Base-by-base conservation (phyloP, 2,113 vertebrate genomes). In the Budorcas taxicolor region DNA sequence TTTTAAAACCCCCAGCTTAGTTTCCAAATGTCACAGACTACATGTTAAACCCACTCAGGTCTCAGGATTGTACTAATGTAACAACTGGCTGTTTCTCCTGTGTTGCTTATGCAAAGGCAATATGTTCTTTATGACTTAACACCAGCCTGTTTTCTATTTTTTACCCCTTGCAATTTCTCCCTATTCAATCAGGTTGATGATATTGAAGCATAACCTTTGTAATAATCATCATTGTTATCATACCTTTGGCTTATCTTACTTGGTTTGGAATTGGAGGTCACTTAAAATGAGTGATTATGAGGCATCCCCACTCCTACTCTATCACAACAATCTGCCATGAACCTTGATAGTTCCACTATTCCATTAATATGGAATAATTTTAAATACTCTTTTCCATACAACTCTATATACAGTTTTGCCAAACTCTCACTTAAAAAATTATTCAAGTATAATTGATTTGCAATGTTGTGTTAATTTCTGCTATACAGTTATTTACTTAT, bases 251-350 rank as follows among this genome's bases (percentile, higher is more conserved):
- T 17, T 36, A 25, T 62, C 31, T 47, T 50, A 14, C 55, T 47
- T 90, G 19, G 9, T 82, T 93, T 25, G 81, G 16, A 86, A 60
- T 23, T 91, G 17, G 16, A 94, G 1, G 3, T 25, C 57, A 14
- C 9, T 85, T 62, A 64, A 90, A 76, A 82, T 25, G 5, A 47
- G 3, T 43, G 40, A 43, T 82, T 55, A 58, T 27, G 6, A 36
- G 6, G 27, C 0, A 0, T 55, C 13, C 5, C n/a, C n/a, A 82
- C n/a, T 12, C 16, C 4, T 57, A 74, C 6, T 36, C 6, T 7
- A 45, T 31, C 2, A 8, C 7, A 33, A 16, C 10, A 29, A 3
- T 91, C 12, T 27, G 40, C 50, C 2, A 3, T 74, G 19, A 15
- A 81, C 3, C 27, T 47, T 71, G 31, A 96, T 53, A 86, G 31